phyloP scores from a whole-genome alignment of 2,888 invertebrate genomes.

The Fragum whitleyi region DNA sequence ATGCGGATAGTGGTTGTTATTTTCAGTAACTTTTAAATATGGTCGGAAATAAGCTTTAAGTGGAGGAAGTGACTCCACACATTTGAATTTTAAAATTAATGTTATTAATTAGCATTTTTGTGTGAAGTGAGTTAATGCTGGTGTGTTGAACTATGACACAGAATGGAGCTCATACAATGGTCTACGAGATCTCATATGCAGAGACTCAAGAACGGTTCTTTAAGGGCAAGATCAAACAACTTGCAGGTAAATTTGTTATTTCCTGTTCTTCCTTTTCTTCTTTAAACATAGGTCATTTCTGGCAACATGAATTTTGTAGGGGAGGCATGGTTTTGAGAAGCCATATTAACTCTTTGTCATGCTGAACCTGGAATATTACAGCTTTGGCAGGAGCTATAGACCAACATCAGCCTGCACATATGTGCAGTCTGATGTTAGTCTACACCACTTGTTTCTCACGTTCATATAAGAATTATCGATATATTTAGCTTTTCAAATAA shows the following conservation, averaged over 20 bases:
- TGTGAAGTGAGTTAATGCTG: constrained; percentile 2
- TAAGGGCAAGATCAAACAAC: constrained; percentile 75
- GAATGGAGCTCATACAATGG: constrained; percentile 36
- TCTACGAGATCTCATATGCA: constrained; percentile 37
- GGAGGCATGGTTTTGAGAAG: too few species aligned
- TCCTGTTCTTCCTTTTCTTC: background rate
- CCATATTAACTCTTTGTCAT: too few species aligned
- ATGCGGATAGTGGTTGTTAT: constrained; percentile 20
- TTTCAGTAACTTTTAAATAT: constrained; percentile 21
- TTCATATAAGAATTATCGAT: too few species aligned
- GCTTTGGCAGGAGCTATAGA: too few species aligned
- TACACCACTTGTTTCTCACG: too few species aligned
- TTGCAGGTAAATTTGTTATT: constrained; percentile 70
- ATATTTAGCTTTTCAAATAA: too few species aligned
- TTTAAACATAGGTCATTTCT: background rate
- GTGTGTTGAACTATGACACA: constrained; percentile 38
- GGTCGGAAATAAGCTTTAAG: constrained; percentile 26
- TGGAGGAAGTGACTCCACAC: constrained; percentile 38
- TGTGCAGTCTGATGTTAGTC: too few species aligned
- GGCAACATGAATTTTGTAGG: too few species aligned
- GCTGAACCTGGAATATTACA: too few species aligned
- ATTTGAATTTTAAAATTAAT: constrained; percentile 23
- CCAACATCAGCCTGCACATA: too few species aligned
- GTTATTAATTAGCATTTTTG: constrained; percentile 17
- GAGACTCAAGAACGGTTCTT: constrained; percentile 70